Evolutionary conservation across 2,797 vertebrate species (phyloP).

Genomic region (Intellagama lesueurii): DNA sequence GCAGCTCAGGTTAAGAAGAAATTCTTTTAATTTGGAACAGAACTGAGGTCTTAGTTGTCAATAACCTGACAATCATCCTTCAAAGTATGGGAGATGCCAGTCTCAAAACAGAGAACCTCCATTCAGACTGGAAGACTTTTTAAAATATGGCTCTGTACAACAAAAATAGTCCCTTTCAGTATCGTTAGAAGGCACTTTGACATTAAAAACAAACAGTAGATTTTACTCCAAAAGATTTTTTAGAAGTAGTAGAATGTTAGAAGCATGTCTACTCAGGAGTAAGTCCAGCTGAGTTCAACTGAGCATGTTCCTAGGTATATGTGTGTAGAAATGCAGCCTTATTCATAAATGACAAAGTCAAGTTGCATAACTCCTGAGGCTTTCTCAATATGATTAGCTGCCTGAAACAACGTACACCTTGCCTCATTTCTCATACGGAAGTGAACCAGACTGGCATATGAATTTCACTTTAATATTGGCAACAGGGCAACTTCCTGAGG

Average conservation of each 20-base stretch:
- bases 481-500: background rate
- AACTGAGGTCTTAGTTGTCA: background rate
- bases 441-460: background rate
- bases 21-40: background rate
- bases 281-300: background rate
- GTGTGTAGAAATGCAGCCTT: background rate
- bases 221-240: background rate
- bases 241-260: background rate
- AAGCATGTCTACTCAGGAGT: background rate
- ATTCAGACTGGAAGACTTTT: background rate
- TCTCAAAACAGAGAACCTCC: background rate
- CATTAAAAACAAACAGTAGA: background rate
- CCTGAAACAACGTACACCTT: background rate
- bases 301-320: background rate
- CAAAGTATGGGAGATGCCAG: background rate
- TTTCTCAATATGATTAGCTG: background rate
- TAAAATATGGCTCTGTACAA: background rate
- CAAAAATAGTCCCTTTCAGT: background rate
- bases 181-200: background rate
- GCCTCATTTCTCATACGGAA: background rate
- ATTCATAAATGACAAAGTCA: too few species aligned
- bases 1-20: conserved; percentile 1
- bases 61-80: background rate
- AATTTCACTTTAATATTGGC: background rate
- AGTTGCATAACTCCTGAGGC: too few species aligned